Conservation (phyloP, 2,113 vertebrate species). For the Tragelaphus imberbis region DNA sequence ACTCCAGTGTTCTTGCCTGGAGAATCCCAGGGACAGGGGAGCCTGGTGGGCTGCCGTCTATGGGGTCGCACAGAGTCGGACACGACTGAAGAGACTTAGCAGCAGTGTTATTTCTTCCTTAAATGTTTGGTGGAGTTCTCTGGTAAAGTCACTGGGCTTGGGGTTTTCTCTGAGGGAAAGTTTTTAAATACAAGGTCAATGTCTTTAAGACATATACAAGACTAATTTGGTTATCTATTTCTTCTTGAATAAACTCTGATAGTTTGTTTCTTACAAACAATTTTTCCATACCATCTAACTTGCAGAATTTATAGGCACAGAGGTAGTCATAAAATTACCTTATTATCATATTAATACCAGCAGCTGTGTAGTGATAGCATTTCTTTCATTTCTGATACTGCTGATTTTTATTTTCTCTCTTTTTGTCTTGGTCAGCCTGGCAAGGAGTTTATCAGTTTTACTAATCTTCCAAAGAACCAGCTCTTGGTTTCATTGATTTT, state of each 20-base stretch:
- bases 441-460: neutral
- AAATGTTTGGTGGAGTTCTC: neutral
- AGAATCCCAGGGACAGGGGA: too few relatives aligned
- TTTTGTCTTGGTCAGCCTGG: neutral
- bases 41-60: too few relatives aligned
- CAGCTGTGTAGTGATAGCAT: rapidly evolving
- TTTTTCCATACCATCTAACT: neutral
- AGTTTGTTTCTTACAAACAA: neutral
- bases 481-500: neutral
- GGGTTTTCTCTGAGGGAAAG: neutral
- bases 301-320: neutral
- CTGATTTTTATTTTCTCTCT: neutral
- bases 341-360: neutral
- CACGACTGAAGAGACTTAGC: too few relatives aligned
- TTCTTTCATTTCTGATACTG: neutral
- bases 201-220: neutral
- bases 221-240: neutral
- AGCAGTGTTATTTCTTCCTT: neutral
- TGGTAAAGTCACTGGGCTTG: neutral
- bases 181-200: neutral
- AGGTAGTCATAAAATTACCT: neutral
- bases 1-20: too few relatives aligned
- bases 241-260: neutral
- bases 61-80: too few relatives aligned
- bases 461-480: neutral